Base-by-base conservation (phyloP, 2,888 invertebrate genomes). In the Bellardia bayeri region DNA sequence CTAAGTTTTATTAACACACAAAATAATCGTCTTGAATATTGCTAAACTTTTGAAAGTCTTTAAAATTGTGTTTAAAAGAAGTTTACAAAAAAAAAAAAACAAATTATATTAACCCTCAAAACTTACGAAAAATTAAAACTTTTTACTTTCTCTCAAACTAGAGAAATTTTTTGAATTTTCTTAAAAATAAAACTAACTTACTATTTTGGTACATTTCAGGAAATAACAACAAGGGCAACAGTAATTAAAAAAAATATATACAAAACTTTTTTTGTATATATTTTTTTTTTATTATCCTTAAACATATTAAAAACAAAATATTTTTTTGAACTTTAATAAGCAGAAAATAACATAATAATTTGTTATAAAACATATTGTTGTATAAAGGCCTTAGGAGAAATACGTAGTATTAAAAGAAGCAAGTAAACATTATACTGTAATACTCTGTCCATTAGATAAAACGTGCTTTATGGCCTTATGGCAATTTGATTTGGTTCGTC, bases 361-460 rank as follows among this genome's bases (percentile, higher is more conserved):
- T 79, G 49, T 49, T 37, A 58, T 45, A 49, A 6, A 56, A 69
- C 58, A 66, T 58, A 49, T 8, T 68, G 68, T 49, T 79, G 54
- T n/a, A 68, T 40, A 58, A 68, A n/a, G 33, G 13, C 40, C 42
- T 23, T 3, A 66, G n/a, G 51, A 33, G 23, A 54, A 40, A 9
- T 58, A 13, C n/a, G n/a, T n/a, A n/a, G n/a, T 11, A 61, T 45
- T 16, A 61, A 45, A 45, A 16, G n/a, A 14, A 37, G 14, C 33
- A 51, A 42, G 4, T n/a, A 63, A 69, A 69, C 33, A n/a, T 40
- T 16, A 40, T 71, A 71, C 7, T 61, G 71, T 30, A 51, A 23
- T 23, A 71, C 42, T 56, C 54, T 54, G 80, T 63, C 69, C 81
- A 56, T 71, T 56, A 81, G 71, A 81, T 45, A 16, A 75, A 58